phyloP scores from a whole-genome alignment of 2,888 invertebrate species.

The Dasysyrphus albostriatus region DNA sequence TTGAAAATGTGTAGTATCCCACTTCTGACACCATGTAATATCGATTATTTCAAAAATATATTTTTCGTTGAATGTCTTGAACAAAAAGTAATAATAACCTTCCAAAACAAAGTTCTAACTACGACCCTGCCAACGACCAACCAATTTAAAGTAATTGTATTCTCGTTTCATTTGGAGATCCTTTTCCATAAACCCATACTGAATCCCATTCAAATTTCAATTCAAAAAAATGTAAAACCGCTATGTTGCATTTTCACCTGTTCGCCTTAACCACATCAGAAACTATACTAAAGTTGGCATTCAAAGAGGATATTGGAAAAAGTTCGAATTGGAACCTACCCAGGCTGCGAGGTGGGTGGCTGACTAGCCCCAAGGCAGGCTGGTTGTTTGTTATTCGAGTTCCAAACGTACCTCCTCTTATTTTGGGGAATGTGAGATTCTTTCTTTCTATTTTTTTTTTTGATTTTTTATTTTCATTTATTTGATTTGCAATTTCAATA shows the following conservation, averaged over 20 bases:
- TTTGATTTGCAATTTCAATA: constrained; percentile 69
- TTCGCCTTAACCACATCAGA: constrained; percentile 47
- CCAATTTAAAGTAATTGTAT: constrained; percentile 67
- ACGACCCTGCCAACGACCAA: neutral
- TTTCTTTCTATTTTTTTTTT: constrained; percentile 1
- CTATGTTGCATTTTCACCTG: constrained; percentile 70
- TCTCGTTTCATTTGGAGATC: constrained; percentile 46
- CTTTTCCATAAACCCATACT: neutral
- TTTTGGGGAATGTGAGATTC: constrained; percentile 32
- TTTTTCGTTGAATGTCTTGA: no score
- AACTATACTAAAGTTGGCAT: constrained; percentile 46
- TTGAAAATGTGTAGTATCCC: neutral
- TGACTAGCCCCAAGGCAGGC: constrained; percentile 26
- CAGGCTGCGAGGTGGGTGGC: neutral
- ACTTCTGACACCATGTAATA: constrained; percentile 8
- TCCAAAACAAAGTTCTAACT: neutral
- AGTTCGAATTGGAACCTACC: constrained; percentile 64
- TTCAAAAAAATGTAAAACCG: constrained; percentile 57
- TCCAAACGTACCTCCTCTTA: neutral
- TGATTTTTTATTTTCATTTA: constrained; percentile 19
- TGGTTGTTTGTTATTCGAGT: constrained; percentile 20
- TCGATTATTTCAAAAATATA: neutral
- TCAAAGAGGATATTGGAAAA: constrained; percentile 69
- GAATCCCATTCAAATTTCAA: constrained; percentile 13
- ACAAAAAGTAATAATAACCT: neutral